Evolutionary conservation across 2,113 vertebrate genomes (phyloP).

Genomic region (Piprites chloris): DNA sequence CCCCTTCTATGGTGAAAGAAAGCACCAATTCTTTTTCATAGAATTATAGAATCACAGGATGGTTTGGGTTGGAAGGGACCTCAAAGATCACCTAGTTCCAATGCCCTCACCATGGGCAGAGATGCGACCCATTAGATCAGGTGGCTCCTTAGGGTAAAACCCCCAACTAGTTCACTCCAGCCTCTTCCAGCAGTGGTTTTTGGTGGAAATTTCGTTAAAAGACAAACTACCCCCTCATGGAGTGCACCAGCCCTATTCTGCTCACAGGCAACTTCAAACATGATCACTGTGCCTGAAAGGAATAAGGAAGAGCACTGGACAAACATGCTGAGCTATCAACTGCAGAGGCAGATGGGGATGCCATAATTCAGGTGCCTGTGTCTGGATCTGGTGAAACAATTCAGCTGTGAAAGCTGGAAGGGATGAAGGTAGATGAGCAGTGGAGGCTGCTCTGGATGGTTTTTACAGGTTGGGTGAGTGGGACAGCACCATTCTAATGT

Average conservation of each 20-base stretch:
- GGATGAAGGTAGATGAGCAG: neutral
- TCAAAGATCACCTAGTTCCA: neutral
- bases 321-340: neutral
- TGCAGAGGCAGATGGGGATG: neutral
- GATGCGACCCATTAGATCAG: too few relatives aligned
- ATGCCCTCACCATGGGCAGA: neutral
- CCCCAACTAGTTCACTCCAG: neutral
- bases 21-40: accelerated
- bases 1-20: neutral
- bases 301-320: neutral
- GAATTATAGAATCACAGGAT: neutral
- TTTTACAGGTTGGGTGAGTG: neutral
- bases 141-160: neutral
- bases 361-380: neutral
- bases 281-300: accelerated
- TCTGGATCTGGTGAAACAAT: neutral
- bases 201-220: neutral
- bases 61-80: neutral
- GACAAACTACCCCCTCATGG: accelerated
- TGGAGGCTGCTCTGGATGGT: neutral
- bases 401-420: neutral
- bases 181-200: neutral
- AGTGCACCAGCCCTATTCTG: neutral
- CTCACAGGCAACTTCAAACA: neutral
- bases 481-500: neutral